Conservation (phyloP, 2,888 invertebrate species). For the Sarcophaga subvicina region DNA sequence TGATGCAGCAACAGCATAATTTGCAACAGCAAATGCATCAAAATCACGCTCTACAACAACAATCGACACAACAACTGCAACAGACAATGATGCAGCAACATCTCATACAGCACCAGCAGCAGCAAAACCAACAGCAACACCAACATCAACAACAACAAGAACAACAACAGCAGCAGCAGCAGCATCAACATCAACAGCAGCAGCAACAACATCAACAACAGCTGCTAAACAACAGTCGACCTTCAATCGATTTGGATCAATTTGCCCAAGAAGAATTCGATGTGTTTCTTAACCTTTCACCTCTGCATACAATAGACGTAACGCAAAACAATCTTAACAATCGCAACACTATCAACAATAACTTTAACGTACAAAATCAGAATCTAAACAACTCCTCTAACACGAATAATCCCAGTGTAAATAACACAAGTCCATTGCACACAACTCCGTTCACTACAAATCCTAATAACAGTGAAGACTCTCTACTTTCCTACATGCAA, state of each 20-base stretch:
- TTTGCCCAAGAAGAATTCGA: slow-evolving; percentile 79
- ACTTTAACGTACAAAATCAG: slow-evolving; percentile 43
- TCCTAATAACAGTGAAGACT: slow-evolving; percentile 76
- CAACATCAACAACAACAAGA: slow-evolving; percentile 54
- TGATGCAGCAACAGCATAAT: slow-evolving; percentile 75
- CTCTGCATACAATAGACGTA: slow-evolving; percentile 74
- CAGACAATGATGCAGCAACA: slow-evolving; percentile 73
- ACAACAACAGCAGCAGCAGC: slow-evolving; percentile 70
- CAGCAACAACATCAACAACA: slow-evolving; percentile 67
- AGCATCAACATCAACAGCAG: slow-evolving; percentile 64
- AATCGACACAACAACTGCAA: slow-evolving; percentile 74
- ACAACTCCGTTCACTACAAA: slow-evolving; percentile 47
- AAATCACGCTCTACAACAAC: slow-evolving; percentile 74
- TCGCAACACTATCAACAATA: slow-evolving; percentile 57
- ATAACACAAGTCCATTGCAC: slow-evolving; percentile 34
- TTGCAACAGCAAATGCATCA: slow-evolving; percentile 73
- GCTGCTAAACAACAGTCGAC: slow-evolving; percentile 68
- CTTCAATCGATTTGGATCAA: slow-evolving; percentile 73
- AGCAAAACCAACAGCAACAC: slow-evolving; percentile 40
- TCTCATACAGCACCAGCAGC: slow-evolving; percentile 51
- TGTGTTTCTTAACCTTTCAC: slow-evolving; percentile 78
- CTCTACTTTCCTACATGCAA: slow-evolving; percentile 80
- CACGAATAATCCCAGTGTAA: slow-evolving; percentile 47
- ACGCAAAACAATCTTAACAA: slow-evolving; percentile 62
- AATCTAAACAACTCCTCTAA: slow-evolving; percentile 55